Evolutionary conservation across 1,140 invertebrate genomes (phyloP), one percentile per base, ranked within the genome.

Genomic region (Heliothis subflexa): DNA sequence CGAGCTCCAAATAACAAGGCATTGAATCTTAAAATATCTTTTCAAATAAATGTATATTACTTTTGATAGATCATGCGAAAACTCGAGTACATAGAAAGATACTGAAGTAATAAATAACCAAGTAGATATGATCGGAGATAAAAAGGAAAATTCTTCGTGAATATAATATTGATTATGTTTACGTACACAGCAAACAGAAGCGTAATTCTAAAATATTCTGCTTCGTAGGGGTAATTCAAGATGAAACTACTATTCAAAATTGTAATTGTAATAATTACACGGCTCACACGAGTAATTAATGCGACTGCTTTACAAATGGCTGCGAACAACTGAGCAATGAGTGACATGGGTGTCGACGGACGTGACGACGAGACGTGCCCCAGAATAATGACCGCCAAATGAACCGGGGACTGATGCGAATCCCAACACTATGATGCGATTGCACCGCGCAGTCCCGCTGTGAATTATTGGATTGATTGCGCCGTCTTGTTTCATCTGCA

Each of bases 311-410:
- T 76, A 73, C 74, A 76, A 64, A 55, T 74, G 40, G 73, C 54
- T 28, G 61, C 47, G 59, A 79, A 40, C 66, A 70, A 77, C 74
- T 66, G 62, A 77, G 74, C 72, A 78, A 50, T 81, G 83, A 86
- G 78, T 86, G 86, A 87, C 84, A 78, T 62, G 79, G 59, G 64
- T 57, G 80, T 52, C 73, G 78, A 81, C 76, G 68, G 70, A 75
- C 73, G 50, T 77, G 80, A 21, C 74, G 73, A 28, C 62, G 57
- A 16, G 77, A 83, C 86, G 83, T 86, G 87, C 75, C 75, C 70
- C 75, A 75, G 85, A 85, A 89, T 90, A 90, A 90, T 89, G 86
- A 86, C 84, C 80, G 83, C 71, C 82, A 90, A 89, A 91, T 89
- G 88, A 87, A 88, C 79, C 85, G 76, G 73, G 85, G 81, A 78